Conservation (phyloP, 2,888 invertebrate species). For the Tortrix viridana region DNA sequence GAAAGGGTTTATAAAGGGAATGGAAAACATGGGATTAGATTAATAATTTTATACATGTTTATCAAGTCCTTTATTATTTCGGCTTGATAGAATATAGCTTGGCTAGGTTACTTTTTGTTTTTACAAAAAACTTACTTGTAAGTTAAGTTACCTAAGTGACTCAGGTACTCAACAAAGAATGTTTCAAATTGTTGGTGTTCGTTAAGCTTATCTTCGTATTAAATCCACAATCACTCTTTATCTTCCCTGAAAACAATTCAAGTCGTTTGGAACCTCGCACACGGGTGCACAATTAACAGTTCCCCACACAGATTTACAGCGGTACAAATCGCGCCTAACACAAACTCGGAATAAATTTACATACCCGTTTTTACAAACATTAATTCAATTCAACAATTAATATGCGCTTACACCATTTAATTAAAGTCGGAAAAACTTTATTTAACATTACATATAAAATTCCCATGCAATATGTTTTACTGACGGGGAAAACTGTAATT, state of each 20-base stretch:
- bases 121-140: too few species aligned
- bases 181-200: not conserved
- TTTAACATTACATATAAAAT: slow-evolving; percentile 58
- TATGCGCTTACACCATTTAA: slow-evolving; percentile 63
- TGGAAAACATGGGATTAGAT: too few species aligned
- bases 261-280: slow-evolving; percentile 1
- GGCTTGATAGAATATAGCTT: too few species aligned
- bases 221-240: not conserved
- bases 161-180: not conserved
- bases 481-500: slow-evolving; percentile 32
- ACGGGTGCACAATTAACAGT: slow-evolving; percentile 14
- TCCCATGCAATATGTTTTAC: slow-evolving; percentile 56
- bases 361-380: slow-evolving; percentile 48
- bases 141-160: too few species aligned
- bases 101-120: too few species aligned
- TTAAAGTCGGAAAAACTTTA: slow-evolving; percentile 62
- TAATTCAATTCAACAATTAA: slow-evolving; percentile 62
- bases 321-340: slow-evolving; percentile 33
- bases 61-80: too few species aligned
- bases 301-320: slow-evolving; percentile 34
- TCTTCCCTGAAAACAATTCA: slow-evolving; percentile 8
- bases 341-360: slow-evolving; percentile 40
- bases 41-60: too few species aligned
- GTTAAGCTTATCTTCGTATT: not conserved
- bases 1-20: too few species aligned